These are phyloP conservation scores for Campylomormyrus tamandua DNA, from an alignment of 2,113 vertebrate species.

Conservation along the genomic window DNA sequence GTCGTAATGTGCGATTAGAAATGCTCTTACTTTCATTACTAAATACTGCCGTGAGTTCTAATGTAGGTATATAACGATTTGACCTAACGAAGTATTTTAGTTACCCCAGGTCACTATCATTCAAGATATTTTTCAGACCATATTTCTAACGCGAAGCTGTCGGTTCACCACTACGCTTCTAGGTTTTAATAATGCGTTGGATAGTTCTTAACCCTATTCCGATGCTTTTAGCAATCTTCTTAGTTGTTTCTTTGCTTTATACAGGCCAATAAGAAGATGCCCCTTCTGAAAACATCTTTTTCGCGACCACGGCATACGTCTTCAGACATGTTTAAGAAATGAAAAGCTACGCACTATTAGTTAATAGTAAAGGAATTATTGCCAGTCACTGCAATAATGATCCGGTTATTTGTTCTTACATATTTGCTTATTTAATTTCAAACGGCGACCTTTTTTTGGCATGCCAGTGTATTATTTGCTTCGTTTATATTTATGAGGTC, in stretches of 20 bases:
- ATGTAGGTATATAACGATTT: background rate
- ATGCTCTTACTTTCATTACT: constrained; percentile 4
- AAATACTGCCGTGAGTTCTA: background rate
- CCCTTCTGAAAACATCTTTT: too few species aligned
- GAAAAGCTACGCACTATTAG: background rate
- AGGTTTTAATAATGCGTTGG: background rate
- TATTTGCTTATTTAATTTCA: background rate
- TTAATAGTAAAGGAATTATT: background rate
- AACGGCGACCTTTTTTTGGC: background rate
- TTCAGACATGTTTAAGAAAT: background rate
- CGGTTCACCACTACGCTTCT: background rate
- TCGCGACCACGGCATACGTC: background rate
- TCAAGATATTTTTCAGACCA: constrained; percentile 6
- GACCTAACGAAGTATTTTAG: background rate
- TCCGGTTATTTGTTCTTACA: background rate
- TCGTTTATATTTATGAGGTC: background rate
- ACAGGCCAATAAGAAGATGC: background rate
- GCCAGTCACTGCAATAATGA: background rate
- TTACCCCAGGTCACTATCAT: background rate
- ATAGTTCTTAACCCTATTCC: background rate
- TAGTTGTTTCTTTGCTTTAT: background rate
- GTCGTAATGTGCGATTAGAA: background rate
- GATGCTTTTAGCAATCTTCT: background rate
- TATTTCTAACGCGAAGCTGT: background rate
- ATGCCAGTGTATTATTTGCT: background rate